Evolutionary conservation across 2,797 vertebrate genomes (phyloP).

Genomic region (Capromys pilorides): DNA sequence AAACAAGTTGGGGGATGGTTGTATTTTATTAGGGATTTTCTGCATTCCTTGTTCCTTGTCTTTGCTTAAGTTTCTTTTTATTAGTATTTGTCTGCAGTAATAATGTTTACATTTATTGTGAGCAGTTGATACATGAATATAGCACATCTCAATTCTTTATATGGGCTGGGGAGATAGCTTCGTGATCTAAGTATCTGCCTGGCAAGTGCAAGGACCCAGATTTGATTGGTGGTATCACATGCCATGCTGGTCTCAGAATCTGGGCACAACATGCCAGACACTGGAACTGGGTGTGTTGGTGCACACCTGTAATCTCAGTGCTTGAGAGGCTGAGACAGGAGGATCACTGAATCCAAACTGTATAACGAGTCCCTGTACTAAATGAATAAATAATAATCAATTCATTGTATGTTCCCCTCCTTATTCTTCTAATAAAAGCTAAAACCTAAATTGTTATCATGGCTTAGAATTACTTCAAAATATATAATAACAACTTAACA

Average conservation of each 20-base stretch:
- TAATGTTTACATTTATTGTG: not conserved
- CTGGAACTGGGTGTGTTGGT: no score
- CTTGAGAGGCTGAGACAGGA: no score
- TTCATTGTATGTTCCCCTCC: not conserved
- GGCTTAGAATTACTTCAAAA: not conserved
- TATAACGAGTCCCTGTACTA: no score
- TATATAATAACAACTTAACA: conserved; percentile 14
- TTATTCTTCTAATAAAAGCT: not conserved
- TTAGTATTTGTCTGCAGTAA: not conserved
- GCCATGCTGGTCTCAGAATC: no score
- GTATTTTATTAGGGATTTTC: not conserved
- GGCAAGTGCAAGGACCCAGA: no score
- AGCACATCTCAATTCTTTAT: not conserved
- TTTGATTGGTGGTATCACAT: no score
- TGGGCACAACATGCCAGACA: no score
- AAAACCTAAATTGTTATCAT: not conserved
- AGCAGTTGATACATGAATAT: not conserved
- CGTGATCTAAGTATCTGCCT: no score
- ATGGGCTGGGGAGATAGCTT: not conserved
- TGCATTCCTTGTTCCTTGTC: not conserved
- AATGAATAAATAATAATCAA: no score
- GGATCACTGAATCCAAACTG: no score
- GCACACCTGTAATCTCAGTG: no score
- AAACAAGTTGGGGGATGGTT: not conserved
- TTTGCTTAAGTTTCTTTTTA: not conserved